Conservation (phyloP, 2,797 vertebrate species). For the Eremophila alpestris region DNA sequence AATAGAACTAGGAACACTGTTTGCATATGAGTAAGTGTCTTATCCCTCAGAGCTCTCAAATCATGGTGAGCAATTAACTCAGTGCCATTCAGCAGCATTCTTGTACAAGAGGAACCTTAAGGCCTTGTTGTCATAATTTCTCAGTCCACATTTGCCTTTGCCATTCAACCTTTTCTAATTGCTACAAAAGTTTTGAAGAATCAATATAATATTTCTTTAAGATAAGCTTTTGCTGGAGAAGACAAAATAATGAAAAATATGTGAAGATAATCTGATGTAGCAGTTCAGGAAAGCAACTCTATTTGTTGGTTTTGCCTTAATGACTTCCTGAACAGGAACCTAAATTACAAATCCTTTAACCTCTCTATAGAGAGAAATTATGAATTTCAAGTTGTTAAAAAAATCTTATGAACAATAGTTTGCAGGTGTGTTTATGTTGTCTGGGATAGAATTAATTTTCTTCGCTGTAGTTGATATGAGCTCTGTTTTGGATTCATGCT, state of each 20-base stretch:
- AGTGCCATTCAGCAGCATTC: neutral
- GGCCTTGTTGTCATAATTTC: neutral
- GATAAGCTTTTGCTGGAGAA: accelerated
- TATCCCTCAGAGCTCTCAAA: neutral
- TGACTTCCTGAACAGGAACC: neutral
- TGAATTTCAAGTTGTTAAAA: neutral
- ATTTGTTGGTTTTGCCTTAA: neutral
- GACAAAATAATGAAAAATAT: neutral
- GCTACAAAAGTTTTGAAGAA: neutral
- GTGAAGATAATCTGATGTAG: neutral
- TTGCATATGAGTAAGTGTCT: neutral
- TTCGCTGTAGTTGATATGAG: neutral
- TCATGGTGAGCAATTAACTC: neutral
- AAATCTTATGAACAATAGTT: neutral
- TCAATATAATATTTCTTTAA: neutral
- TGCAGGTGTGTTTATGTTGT: neutral
- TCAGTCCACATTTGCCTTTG: neutral
- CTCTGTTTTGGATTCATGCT: neutral
- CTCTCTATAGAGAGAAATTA: neutral
- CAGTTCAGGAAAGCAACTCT: neutral
- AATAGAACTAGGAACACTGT: neutral
- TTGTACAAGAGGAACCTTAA: neutral
- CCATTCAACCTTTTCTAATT: neutral
- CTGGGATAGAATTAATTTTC: neutral
- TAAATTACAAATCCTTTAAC: neutral